phyloP scores from a whole-genome alignment of 2,888 invertebrate genomes.

The Hypena proboscidalis region DNA sequence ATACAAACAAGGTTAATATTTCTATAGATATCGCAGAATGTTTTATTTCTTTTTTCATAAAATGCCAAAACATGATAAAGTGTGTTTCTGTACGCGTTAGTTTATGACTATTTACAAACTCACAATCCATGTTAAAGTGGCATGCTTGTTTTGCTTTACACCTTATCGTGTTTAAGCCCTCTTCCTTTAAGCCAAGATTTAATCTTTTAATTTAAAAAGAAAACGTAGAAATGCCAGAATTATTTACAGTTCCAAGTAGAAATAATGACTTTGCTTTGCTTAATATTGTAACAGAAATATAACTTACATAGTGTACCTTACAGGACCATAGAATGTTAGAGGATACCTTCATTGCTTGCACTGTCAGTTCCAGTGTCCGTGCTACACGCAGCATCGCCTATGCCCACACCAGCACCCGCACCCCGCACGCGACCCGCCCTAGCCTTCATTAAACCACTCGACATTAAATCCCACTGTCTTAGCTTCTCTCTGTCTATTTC shows the following conservation, averaged over 20 bases:
- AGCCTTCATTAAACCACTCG: constrained; percentile 90
- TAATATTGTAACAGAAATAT: constrained; percentile 65
- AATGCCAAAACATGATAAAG: constrained; percentile 71
- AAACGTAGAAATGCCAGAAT: constrained; percentile 61
- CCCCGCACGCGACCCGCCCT: constrained; percentile 73
- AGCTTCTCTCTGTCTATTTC: constrained; percentile 94
- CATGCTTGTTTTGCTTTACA: constrained; percentile 70
- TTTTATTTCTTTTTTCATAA: constrained; percentile 15
- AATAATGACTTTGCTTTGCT: constrained; percentile 79
- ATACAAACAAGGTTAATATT: not conserved
- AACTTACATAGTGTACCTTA: constrained; percentile 81
- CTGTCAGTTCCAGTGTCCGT: constrained; percentile 75
- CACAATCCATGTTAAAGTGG: constrained; percentile 55
- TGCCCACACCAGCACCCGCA: constrained; percentile 62
- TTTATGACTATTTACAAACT: constrained; percentile 57
- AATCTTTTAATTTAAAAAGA: constrained; percentile 21
- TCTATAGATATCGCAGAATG: not conserved
- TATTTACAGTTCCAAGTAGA: constrained; percentile 56
- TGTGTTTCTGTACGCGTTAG: constrained; percentile 55
- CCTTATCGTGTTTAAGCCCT: constrained; percentile 72
- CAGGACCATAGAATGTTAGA: constrained; percentile 78
- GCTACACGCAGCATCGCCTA: constrained; percentile 69
- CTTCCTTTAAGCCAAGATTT: constrained; percentile 38
- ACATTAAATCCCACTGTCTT: constrained; percentile 95
- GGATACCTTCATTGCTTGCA: constrained; percentile 83